phyloP scores from a whole-genome alignment of 2,888 invertebrate species.

The Melipona bicolor region DNA sequence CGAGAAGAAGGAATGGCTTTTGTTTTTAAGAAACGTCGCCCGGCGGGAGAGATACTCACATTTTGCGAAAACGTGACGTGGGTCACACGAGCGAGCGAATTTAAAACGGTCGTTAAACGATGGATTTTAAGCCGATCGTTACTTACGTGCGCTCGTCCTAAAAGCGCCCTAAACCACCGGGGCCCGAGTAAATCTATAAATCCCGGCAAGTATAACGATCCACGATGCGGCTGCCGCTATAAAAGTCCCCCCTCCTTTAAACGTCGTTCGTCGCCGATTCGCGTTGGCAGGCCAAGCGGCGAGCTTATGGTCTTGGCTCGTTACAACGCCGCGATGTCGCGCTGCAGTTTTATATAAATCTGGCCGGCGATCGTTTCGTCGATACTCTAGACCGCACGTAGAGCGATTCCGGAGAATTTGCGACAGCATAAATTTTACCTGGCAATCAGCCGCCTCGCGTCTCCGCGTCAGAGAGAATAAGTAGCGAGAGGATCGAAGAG shows the following conservation, averaged over 20 bases:
- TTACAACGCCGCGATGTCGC: constrained; percentile 66
- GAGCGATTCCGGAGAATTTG: constrained; percentile 75
- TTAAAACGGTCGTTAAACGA: constrained; percentile 72
- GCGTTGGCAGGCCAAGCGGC: constrained; percentile 40
- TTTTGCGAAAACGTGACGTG: constrained; percentile 40
- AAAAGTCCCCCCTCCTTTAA: constrained; percentile 65
- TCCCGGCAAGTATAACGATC: constrained; percentile 72
- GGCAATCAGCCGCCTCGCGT: constrained; percentile 55
- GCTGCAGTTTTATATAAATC: constrained; percentile 72
- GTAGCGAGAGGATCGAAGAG: constrained; percentile 28
- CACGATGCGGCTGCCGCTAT: constrained; percentile 65
- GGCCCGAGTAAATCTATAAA: constrained; percentile 69
- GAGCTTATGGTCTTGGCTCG: constrained; percentile 64
- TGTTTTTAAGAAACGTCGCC: too few species aligned
- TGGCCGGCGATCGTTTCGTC: constrained; percentile 67
- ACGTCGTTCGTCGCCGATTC: constrained; percentile 41
- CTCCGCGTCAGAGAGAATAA: not conserved
- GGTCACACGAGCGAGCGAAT: constrained; percentile 61
- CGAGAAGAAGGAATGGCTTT: not conserved
- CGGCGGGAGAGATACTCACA: constrained; percentile 3
- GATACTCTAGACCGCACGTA: constrained; percentile 56
- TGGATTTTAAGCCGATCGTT: constrained; percentile 70
- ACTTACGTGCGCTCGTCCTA: constrained; percentile 55
- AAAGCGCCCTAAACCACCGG: constrained; percentile 69
- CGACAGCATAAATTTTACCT: constrained; percentile 75